Conservation (phyloP, 2,888 invertebrate species). For the Acanthosepion esculentum region DNA sequence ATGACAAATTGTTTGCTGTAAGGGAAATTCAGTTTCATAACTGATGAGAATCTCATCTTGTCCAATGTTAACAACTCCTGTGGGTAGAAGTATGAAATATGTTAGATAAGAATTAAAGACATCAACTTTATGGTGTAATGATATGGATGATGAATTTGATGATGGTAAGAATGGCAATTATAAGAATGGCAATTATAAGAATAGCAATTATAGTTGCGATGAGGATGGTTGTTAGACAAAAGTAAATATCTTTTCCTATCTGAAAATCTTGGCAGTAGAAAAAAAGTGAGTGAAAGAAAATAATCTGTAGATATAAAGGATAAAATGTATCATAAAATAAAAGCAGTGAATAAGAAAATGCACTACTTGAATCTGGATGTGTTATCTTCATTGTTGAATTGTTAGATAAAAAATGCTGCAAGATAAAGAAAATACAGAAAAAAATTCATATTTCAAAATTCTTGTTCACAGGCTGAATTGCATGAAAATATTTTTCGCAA, state of each 20-base stretch:
- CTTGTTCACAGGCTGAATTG: no score
- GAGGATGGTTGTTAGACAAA: not conserved
- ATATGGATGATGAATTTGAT: not conserved
- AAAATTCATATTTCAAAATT: no score
- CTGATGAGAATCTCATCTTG: not conserved
- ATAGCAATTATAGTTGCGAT: not conserved
- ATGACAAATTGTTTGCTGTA: not conserved
- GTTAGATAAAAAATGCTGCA: no score
- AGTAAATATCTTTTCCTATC: not conserved
- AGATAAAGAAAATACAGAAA: no score
- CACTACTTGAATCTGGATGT: no score
- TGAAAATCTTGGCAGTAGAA: not conserved
- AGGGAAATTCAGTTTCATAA: not conserved
- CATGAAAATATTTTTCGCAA: no score
- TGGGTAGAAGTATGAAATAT: not conserved
- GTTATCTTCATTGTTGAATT: no score
- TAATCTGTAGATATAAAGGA: not conserved
- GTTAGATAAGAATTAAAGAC: not conserved
- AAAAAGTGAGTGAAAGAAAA: not conserved
- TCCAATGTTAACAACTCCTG: not conserved
- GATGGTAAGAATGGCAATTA: not conserved
- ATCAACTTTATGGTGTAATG: not conserved
- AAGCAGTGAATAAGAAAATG: no score
- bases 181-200: no score
- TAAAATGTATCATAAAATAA: not conserved